Evolutionary conservation across 2,113 vertebrate genomes (phyloP).

Genomic region (Fregetta grallaria): DNA sequence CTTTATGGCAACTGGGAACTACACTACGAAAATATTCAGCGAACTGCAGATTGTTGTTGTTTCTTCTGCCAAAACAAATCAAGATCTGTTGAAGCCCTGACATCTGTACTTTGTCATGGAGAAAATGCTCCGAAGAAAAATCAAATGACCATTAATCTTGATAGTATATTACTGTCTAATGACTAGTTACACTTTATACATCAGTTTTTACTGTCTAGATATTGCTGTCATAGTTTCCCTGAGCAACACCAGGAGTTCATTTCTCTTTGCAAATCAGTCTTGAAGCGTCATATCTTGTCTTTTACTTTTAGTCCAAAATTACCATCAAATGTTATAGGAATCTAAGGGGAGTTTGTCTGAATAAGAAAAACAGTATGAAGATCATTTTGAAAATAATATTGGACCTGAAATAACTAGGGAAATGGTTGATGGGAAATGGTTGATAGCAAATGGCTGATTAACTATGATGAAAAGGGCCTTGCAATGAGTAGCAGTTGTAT

Average conservation of each 20-base stretch:
- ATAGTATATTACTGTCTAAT: neutral
- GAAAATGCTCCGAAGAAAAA: slow-evolving; percentile 43
- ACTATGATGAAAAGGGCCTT: neutral
- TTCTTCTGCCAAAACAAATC: slow-evolving; percentile 44
- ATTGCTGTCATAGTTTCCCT: neutral
- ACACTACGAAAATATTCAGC: slow-evolving; percentile 57
- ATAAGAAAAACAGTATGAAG: neutral
- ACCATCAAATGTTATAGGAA: neutral
- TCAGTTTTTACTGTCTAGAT: neutral
- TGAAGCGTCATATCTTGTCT: neutral
- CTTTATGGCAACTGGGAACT: slow-evolving; percentile 17
- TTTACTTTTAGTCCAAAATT: neutral
- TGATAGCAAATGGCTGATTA: neutral
- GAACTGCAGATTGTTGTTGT: slow-evolving; percentile 26
- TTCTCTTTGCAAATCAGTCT: neutral
- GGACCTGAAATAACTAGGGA: neutral
- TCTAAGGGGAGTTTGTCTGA: neutral
- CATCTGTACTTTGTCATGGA: slow-evolving; percentile 46
- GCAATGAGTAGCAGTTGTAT: neutral
- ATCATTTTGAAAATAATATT: neutral
- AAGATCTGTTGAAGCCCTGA: slow-evolving; percentile 35
- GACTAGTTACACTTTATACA: neutral
- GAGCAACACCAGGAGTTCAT: neutral
- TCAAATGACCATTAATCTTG: slow-evolving; percentile 23
- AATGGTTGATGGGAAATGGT: neutral